Percentiles rank a stretch among this genome's conserved stretches.
Conservation (phyloP, 2,113 vertebrate genomes). For the Helogale parvula region DNA sequence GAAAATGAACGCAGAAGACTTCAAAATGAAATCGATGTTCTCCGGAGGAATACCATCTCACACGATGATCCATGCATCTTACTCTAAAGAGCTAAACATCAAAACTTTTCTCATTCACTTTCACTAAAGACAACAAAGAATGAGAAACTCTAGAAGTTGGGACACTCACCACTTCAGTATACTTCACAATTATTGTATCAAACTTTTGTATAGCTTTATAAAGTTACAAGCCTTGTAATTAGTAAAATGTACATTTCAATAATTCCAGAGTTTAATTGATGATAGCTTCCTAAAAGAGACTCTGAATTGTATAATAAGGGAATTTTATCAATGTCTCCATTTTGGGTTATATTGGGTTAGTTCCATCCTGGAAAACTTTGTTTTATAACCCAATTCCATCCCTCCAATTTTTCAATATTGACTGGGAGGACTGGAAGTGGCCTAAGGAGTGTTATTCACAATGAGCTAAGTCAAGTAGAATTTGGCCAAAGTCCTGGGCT, state of each 20-base stretch:
- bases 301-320: not conserved
- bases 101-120: not conserved
- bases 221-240: not conserved
- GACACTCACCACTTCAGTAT: not conserved
- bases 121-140: not conserved
- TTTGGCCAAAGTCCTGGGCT: not conserved
- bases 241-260: not conserved
- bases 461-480: not conserved
- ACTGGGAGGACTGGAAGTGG: not conserved
- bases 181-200: not conserved
- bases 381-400: not conserved
- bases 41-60: accelerated
- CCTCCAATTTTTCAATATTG: not conserved
- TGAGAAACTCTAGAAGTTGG: not conserved
- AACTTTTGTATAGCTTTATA: not conserved
- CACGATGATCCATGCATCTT: accelerated
- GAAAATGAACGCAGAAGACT: not conserved
- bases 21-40: accelerated
- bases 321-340: not conserved
- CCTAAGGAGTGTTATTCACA: not conserved
- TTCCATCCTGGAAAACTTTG: not conserved
- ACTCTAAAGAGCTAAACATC: not conserved
- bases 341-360: not conserved
- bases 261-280: not conserved
- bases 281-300: not conserved